phyloP scores from a whole-genome alignment of 2,113 vertebrate genomes.

The Notothenia rossii region DNA sequence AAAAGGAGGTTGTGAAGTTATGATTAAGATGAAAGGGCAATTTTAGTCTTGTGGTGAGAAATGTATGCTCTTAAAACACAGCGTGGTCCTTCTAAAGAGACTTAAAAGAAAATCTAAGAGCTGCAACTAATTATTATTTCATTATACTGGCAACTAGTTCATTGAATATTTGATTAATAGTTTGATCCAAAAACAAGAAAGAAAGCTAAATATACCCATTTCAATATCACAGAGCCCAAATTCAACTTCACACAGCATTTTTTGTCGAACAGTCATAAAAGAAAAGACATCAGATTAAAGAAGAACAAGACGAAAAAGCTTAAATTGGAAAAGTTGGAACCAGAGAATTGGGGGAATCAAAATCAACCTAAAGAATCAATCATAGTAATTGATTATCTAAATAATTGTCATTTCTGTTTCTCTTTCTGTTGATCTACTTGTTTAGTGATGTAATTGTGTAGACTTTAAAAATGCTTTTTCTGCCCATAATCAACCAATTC shows the following conservation, averaged over 20 bases:
- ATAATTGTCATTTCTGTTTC: not conserved
- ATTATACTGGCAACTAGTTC: not conserved
- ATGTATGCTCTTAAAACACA: not conserved
- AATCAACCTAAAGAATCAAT: not conserved
- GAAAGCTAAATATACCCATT: not conserved
- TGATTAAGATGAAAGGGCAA: not conserved
- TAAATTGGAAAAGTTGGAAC: not conserved
- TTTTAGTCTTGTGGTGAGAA: not conserved
- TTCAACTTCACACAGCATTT: not conserved
- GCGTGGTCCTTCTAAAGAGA: not conserved
- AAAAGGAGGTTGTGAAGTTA: not conserved
- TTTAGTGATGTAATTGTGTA: not conserved
- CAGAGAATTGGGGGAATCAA: not conserved
- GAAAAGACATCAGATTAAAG: not conserved
- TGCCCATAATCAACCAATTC: not conserved
- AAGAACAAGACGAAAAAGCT: not conserved
- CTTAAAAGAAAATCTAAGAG: not conserved
- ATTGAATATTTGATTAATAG: not conserved
- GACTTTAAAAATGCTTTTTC: not conserved
- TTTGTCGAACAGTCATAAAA: not conserved
- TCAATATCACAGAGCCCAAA: not conserved
- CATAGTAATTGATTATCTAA: too few species aligned
- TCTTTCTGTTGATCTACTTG: not conserved
- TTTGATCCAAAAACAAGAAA: not conserved
- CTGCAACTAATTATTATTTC: not conserved